Evolutionary conservation across 1,140 invertebrate genomes (phyloP).

Genomic region (Drosophila quadrilineata): DNA sequence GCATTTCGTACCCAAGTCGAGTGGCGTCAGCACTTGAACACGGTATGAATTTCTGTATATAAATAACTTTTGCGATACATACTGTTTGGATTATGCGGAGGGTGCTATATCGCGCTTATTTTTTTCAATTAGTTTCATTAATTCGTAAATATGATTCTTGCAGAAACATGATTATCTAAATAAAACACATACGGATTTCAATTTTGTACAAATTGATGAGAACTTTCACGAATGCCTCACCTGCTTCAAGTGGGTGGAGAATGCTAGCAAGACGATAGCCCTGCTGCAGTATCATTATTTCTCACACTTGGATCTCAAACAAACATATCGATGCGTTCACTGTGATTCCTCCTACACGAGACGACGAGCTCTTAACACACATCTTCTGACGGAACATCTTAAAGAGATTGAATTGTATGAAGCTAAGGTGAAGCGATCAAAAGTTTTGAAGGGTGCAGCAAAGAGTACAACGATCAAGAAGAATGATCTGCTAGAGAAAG

Average conservation of each 20-base stretch:
- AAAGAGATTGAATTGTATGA: constrained; percentile 66
- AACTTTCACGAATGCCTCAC: constrained; percentile 69
- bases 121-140: background rate
- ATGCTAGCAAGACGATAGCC: constrained; percentile 69
- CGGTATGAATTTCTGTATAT: constrained; percentile 32
- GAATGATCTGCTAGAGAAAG: constrained; percentile 61
- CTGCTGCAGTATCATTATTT: constrained; percentile 74
- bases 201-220: constrained; percentile 70
- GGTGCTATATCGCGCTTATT: no score
- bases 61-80: background rate
- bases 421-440: constrained; percentile 36
- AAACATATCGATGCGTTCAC: constrained; percentile 69
- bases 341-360: constrained; percentile 58
- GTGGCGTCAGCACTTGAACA: constrained; percentile 71
- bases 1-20: constrained; percentile 66
- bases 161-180: constrained; percentile 67
- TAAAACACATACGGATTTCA: constrained; percentile 64
- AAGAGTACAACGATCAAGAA: no score
- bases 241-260: constrained; percentile 73
- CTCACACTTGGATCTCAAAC: constrained; percentile 59
- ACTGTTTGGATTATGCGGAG: no score
- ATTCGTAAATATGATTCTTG: background rate
- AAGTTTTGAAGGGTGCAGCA: background rate
- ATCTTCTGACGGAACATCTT: constrained; percentile 55
- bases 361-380: constrained; percentile 59